Evolutionary conservation across 2,113 vertebrate species (phyloP), one percentile per base, ranked within the genome.

Genomic region (Aspiorhynchus laticeps): DNA sequence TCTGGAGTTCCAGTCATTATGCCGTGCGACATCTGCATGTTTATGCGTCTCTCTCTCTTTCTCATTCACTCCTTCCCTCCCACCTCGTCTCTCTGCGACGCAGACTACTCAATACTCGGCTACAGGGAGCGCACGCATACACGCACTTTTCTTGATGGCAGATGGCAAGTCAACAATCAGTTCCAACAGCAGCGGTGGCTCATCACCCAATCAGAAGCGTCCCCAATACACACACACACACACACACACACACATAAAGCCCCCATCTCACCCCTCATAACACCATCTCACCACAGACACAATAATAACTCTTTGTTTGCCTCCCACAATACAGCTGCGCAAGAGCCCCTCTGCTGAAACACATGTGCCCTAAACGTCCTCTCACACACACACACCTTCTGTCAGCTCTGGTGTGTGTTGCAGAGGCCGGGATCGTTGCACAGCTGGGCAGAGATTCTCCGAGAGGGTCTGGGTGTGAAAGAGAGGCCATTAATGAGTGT

Each of bases 151-250:
- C 95, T 97, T 96, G 95, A 96, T 95, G 96, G 97, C 97, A 98
- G 97, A 99, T 98, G 98, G 97, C 96, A 96, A 97, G 95, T 97
- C 96, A 97, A 97, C 97, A 97, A 98, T 98, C 95, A 95, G 95
- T 95, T 96, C 96, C 95, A 84, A 92, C 90, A 93, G 90, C 86
- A 96, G 94, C 93, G 93, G 94, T 94, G 94, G 83, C 87, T 88
- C 88, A 63, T 77, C 90, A 86, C 93, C 95, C 95, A 89, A 93
- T 89, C 88, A 89, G 69, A 61, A 80, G 65, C 82, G 88, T 93
- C 94, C 89, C 83, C 75, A 96, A 93, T 63, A 80, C 48, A 46
- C 43, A 46, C 43, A n/a, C 76, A 84, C 69, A 80, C 85, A 86
- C 79, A 89, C 83, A 73, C 86, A 73, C 89, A 92, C 91, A 83